Percentiles rank a stretch among this genome's conserved stretches.
phyloP scores from a whole-genome alignment of 2,113 vertebrate genomes.

The Crotophaga sulcirostris region DNA sequence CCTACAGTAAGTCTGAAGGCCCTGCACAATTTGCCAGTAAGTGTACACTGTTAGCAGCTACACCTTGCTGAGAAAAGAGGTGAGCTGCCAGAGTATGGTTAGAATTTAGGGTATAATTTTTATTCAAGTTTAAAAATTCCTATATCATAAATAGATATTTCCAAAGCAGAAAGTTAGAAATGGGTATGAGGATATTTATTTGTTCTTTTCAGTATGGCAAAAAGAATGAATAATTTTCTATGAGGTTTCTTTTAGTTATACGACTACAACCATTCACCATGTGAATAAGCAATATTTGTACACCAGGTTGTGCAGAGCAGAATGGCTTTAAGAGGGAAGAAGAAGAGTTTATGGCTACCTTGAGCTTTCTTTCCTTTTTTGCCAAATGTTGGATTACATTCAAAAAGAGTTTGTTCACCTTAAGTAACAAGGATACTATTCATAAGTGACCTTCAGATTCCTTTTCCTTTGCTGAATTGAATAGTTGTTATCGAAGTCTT shows the following conservation, averaged over 20 bases:
- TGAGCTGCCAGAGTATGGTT: not conserved
- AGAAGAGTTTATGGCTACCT: not conserved
- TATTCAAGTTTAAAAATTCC: not conserved
- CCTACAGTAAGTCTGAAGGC: not conserved
- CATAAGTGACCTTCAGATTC: not conserved
- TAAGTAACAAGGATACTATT: not conserved
- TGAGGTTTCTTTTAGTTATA: not conserved
- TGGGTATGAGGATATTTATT: not conserved
- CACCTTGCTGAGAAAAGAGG: not conserved
- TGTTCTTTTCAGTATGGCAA: not conserved
- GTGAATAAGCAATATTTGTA: not conserved
- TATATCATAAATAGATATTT: not conserved
- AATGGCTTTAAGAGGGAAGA: not conserved
- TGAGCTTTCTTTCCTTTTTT: not conserved
- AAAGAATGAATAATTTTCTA: rapidly evolving
- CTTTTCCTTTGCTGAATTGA: not conserved
- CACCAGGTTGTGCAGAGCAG: not conserved
- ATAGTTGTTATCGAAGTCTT: not conserved
- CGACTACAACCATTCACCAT: not conserved
- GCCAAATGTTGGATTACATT: not conserved
- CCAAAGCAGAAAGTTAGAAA: not conserved
- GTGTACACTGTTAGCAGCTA: not conserved
- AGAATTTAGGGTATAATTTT: not conserved
- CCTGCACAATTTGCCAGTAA: not conserved
- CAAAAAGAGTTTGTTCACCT: not conserved